Conservation (phyloP, 1,140 invertebrate genomes). For the Heliconius himera region DNA sequence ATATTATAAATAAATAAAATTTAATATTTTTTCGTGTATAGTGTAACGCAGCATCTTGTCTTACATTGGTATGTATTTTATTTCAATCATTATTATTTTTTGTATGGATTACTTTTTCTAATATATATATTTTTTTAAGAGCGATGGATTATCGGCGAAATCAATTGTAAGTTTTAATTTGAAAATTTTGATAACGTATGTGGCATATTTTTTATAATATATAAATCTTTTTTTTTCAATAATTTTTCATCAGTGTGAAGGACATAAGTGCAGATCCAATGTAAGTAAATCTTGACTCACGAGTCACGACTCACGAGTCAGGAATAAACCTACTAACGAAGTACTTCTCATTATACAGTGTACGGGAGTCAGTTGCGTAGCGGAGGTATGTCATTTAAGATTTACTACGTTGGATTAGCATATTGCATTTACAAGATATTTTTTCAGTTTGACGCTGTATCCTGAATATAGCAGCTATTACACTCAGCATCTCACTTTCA, state of each 20-base stretch:
- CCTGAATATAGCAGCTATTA: too few relatives aligned
- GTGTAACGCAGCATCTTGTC: slow-evolving; percentile 39
- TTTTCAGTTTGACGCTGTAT: too few relatives aligned
- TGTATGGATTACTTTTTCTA: background rate
- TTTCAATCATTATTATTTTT: too few relatives aligned
- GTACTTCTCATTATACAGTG: slow-evolving; percentile 19
- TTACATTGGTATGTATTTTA: slow-evolving; percentile 34
- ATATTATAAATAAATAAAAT: too few relatives aligned
- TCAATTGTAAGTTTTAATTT: slow-evolving; percentile 19
- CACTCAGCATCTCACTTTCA: too few relatives aligned
- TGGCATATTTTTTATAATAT: too few relatives aligned
- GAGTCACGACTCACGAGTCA: too few relatives aligned
- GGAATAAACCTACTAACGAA: too few relatives aligned
- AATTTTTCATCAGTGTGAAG: slow-evolving; percentile 31
- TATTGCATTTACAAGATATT: too few relatives aligned
- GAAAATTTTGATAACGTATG: background rate
- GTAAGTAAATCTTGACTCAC: slow-evolving; percentile 29
- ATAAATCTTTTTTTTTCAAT: background rate
- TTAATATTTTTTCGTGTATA: background rate
- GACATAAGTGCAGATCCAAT: slow-evolving; percentile 40
- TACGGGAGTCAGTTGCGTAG: slow-evolving; percentile 33
- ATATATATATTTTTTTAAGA: slow-evolving; percentile 19
- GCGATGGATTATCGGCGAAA: slow-evolving; percentile 24
- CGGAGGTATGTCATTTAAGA: slow-evolving; percentile 26
- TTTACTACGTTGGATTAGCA: background rate